These are phyloP conservation scores for Thunnus albacares DNA, from an alignment of 2,797 vertebrate species.

Conservation along the genomic window DNA sequence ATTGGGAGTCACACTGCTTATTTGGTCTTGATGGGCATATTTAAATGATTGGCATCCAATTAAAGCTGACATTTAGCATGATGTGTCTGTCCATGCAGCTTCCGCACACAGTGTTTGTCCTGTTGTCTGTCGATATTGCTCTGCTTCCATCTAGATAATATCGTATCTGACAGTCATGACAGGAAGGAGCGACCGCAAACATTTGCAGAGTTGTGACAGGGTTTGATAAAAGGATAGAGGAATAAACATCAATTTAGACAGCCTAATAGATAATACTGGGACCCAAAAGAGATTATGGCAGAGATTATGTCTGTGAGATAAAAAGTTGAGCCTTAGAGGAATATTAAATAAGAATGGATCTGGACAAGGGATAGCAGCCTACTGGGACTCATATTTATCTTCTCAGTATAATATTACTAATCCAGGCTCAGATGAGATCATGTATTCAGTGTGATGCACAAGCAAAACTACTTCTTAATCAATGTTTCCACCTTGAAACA, in stretches of 20 bases:
- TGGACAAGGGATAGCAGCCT: constrained; percentile 19
- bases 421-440: constrained; percentile 29
- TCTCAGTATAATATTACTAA: constrained; percentile 39
- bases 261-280: constrained; percentile 48
- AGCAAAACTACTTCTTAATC: background rate
- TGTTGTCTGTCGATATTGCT: constrained; percentile 53
- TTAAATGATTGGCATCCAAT: constrained; percentile 70
- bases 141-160: constrained; percentile 49
- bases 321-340: constrained; percentile 45
- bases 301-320: constrained; percentile 48
- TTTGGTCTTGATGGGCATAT: constrained; percentile 63
- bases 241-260: constrained; percentile 60
- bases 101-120: constrained; percentile 48
- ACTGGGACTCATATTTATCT: constrained; percentile 34
- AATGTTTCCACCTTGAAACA: constrained; percentile 4
- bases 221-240: constrained; percentile 49
- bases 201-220: constrained; percentile 53
- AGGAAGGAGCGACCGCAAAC: constrained; percentile 43
- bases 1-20: constrained; percentile 57
- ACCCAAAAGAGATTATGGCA: constrained; percentile 55
- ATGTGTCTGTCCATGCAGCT: constrained; percentile 51
- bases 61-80: constrained; percentile 77
- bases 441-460: constrained; percentile 16
- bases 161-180: constrained; percentile 58
- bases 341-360: constrained; percentile 63